Conservation (phyloP, 2,113 vertebrate species). For the Albula glossodonta region DNA sequence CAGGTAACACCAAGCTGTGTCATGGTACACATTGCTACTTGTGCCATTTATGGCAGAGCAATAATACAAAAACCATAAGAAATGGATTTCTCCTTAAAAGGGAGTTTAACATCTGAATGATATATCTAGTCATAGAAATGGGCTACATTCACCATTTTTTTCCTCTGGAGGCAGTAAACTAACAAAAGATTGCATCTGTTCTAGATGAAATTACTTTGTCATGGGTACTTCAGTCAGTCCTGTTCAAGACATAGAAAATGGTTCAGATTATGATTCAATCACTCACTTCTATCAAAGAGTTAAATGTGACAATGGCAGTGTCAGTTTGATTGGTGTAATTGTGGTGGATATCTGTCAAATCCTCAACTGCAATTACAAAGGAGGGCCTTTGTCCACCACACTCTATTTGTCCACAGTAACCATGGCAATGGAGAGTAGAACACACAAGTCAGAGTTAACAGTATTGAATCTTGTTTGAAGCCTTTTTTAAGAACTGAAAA, state of each 20-base stretch:
- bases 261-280: background rate
- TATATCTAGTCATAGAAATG: background rate
- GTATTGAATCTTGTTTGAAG: background rate
- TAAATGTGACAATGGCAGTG: background rate
- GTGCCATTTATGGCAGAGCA: too few relatives aligned
- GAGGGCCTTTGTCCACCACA: background rate
- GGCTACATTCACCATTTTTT: background rate
- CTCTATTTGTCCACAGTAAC: background rate
- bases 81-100: background rate
- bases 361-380: background rate
- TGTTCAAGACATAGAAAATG: background rate
- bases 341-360: background rate
- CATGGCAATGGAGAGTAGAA: conserved; percentile 1
- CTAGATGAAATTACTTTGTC: background rate
- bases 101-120: background rate
- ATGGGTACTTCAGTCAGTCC: background rate
- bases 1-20: background rate
- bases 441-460: conserved; percentile 2
- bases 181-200: background rate
- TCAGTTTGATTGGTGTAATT: conserved; percentile 6
- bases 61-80: background rate
- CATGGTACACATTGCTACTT: background rate
- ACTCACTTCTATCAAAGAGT: background rate
- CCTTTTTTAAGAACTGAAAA: conserved; percentile 4
- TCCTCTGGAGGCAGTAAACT: too few relatives aligned